phyloP scores from a whole-genome alignment of 2,797 vertebrate genomes.

The Caiman crocodilus region DNA sequence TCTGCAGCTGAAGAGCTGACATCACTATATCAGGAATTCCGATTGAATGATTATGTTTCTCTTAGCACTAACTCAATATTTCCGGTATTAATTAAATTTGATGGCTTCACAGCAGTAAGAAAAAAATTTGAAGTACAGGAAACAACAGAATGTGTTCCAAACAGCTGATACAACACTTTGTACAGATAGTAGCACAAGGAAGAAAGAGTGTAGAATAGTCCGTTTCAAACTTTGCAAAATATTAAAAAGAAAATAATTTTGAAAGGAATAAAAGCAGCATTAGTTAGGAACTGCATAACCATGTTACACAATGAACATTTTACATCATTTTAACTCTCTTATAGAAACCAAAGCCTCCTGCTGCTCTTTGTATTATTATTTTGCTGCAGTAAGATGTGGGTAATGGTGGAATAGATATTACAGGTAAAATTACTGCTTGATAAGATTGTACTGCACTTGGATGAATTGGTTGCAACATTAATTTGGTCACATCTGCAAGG shows the following conservation, averaged over 20 bases:
- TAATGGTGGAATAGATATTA: neutral
- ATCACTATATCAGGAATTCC: neutral
- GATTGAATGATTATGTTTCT: constrained; percentile 51
- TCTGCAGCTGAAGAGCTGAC: neutral
- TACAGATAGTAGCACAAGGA: neutral
- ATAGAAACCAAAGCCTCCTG: neutral
- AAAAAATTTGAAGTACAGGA: constrained; percentile 25
- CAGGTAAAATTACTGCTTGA: neutral
- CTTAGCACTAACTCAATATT: constrained; percentile 43
- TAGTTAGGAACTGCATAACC: neutral
- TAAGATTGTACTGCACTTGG: neutral
- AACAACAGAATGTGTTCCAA: constrained; percentile 15
- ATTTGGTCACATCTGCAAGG: neutral
- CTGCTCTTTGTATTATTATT: neutral
- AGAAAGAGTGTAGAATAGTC: neutral
- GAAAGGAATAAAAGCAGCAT: neutral
- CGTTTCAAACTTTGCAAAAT: neutral
- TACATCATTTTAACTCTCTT: neutral
- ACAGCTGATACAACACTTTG: neutral
- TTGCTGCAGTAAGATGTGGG: neutral
- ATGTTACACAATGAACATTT: fast-evolving
- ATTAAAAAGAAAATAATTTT: neutral
- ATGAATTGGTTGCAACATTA: fast-evolving
- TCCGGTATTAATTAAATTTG: constrained; percentile 58
- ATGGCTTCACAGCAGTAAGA: constrained; percentile 17